phyloP scores from a whole-genome alignment of 1,140 invertebrate genomes.

The Dinoponera quadriceps region DNA sequence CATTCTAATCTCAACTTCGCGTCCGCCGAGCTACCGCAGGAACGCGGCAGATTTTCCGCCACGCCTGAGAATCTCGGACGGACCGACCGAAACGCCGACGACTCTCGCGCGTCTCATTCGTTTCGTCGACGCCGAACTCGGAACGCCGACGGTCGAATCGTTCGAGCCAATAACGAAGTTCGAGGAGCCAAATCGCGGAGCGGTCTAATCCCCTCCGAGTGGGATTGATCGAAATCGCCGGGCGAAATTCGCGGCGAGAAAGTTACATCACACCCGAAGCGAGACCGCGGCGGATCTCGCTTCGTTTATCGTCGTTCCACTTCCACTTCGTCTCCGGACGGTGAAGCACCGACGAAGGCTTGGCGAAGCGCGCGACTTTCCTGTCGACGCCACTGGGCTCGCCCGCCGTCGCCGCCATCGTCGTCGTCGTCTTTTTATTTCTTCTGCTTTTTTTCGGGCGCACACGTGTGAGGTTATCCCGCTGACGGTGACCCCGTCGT shows the following conservation, averaged over 20 bases:
- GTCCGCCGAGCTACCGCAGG: not conserved
- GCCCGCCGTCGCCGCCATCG: conserved; percentile 12
- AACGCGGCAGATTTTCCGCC: not conserved
- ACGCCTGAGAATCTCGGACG: not conserved
- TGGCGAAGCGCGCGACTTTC: conserved; percentile 57
- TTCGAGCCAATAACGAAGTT: no score
- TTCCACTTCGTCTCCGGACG: conserved; percentile 17
- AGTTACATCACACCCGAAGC: not conserved
- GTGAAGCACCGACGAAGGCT: conserved; percentile 36
- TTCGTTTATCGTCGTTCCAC: not conserved
- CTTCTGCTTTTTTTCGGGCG: conserved; percentile 73
- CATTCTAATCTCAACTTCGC: conserved; percentile 36
- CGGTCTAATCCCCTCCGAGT: no score
- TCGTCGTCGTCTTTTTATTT: conserved; percentile 38
- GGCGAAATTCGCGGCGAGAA: not conserved
- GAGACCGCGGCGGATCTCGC: not conserved
- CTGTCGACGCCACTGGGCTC: conserved; percentile 60
- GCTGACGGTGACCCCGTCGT: conserved; percentile 77
- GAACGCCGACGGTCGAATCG: no score
- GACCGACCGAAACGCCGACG: no score
- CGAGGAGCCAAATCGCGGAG: no score
- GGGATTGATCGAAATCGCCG: not conserved
- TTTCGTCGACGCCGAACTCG: no score
- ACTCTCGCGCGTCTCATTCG: no score
- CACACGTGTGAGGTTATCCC: conserved; percentile 82